Conservation (phyloP, 1,140 invertebrate species). For the Leptinotarsa texana region DNA sequence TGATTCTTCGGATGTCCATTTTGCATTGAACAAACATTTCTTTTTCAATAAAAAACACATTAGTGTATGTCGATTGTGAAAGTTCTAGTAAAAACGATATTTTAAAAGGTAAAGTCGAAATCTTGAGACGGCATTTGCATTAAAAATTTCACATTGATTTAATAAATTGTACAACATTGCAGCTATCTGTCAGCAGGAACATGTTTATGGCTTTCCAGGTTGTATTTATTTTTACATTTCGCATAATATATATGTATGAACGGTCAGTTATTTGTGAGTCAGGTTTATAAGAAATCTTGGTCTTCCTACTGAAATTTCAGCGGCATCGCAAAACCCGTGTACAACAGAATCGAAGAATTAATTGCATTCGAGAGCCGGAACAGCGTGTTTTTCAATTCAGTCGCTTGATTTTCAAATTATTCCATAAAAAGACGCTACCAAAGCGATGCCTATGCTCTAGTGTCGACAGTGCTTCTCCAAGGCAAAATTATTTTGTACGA, state of each 20-base stretch:
- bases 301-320: conserved; percentile 8
- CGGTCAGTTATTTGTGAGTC: neutral
- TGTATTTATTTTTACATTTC: conserved; percentile 19
- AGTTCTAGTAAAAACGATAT: conserved; percentile 18
- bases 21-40: neutral
- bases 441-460: too few species aligned
- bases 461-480: too few species aligned
- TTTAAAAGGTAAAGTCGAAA: conserved; percentile 9
- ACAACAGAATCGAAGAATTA: neutral
- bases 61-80: conserved; percentile 12
- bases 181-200: conserved; percentile 13
- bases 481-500: too few species aligned
- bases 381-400: too few species aligned
- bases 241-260: conserved; percentile 13
- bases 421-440: too few species aligned
- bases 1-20: neutral
- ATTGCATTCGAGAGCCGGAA: neutral
- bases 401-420: too few species aligned
- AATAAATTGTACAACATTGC: conserved; percentile 20
- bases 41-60: conserved; percentile 3
- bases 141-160: conserved; percentile 20
- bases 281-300: neutral
- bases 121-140: neutral
- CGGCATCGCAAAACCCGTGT: neutral
- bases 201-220: conserved; percentile 18